Base-by-base conservation (phyloP, 2,797 vertebrate species). In the Onychomys arenicola region DNA sequence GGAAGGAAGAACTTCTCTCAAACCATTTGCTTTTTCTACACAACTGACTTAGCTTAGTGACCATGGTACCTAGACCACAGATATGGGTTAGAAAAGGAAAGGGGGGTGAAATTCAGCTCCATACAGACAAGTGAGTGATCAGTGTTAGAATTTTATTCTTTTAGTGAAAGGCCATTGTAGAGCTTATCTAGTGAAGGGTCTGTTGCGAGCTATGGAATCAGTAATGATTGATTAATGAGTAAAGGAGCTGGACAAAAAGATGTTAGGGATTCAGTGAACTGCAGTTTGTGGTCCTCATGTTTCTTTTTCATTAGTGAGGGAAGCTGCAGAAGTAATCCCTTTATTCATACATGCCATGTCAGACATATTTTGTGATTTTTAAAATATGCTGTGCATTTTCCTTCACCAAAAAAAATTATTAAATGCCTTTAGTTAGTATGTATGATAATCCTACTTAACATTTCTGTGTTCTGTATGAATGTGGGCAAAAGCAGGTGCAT, bases 301-400 rank as follows among this genome's bases (percentile, higher is more conserved):
- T 86, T 81, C 52, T 90, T 34, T 63, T 95, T 94, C 59, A 94
- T 91, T 97, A 96, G 93, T 52, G 57, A 65, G 55, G 32, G 57
- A 93, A 13, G 94, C 94, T 97, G 32, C 86, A 37, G 73, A 92
- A 92, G 94, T 96, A 96, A 96, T 96, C 86, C 75, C n/a, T 94
- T 95, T 91, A 88, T 76, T 88, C 78, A 92, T 46, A 32, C 59
- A 85, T 77, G 37, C 59, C 91, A 88, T 90, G 6, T 59, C 43
- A 97, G 77, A 76, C 29, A 34, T 59, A 73, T 80, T 91, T 95
- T 90, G 93, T 52, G 83, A 34, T 27, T 59, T 88, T 92, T 86
- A 67, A 96, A 96, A 93, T 49, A 96, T 27, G 93, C 25, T 71
- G n/a, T 73, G 19, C 49, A 52, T 95, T 89, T 57, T 78, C 52